phyloP scores from a whole-genome alignment of 2,888 invertebrate species.

The Miltochrista miniata region DNA sequence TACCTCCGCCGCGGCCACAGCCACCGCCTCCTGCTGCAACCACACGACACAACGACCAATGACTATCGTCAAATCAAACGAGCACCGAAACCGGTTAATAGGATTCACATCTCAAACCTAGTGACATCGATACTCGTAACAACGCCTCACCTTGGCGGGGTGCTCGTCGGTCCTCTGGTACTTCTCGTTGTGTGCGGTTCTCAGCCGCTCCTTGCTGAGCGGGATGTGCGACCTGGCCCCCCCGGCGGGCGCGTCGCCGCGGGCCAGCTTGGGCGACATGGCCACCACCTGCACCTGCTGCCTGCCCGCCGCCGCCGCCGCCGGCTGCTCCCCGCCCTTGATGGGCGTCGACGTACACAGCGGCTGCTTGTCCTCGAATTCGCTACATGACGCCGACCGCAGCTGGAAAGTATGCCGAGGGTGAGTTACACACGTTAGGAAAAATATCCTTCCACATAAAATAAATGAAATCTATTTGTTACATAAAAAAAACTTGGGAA shows the following conservation, averaged over 20 bases:
- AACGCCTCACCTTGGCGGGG: constrained; percentile 21
- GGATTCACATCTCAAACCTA: too few species aligned
- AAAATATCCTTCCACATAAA: too few species aligned
- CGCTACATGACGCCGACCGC: constrained; percentile 43
- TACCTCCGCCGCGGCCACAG: constrained; percentile 1
- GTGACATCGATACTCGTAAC: too few species aligned
- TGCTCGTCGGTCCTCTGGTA: constrained; percentile 55
- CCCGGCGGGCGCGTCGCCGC: constrained; percentile 21
- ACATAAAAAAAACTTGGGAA: too few species aligned
- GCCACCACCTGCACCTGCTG: constrained; percentile 66
- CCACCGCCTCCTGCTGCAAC: not conserved
- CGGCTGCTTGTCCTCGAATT: constrained; percentile 49
- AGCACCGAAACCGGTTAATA: too few species aligned
- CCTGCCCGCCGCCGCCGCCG: constrained; percentile 24
- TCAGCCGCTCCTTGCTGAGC: constrained; percentile 44
- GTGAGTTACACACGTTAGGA: not conserved
- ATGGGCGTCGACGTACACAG: constrained; percentile 72
- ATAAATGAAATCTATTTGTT: too few species aligned
- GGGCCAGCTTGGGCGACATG: constrained; percentile 66
- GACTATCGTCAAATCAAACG: too few species aligned
- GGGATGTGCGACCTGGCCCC: constrained; percentile 33
- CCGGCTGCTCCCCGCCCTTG: constrained; percentile 44
- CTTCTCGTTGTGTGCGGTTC: constrained; percentile 46
- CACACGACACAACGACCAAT: too few species aligned
- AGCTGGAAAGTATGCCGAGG: constrained; percentile 34